Evolutionary conservation across 2,888 invertebrate species (phyloP).

Genomic region (Xanthia icteritia): DNA sequence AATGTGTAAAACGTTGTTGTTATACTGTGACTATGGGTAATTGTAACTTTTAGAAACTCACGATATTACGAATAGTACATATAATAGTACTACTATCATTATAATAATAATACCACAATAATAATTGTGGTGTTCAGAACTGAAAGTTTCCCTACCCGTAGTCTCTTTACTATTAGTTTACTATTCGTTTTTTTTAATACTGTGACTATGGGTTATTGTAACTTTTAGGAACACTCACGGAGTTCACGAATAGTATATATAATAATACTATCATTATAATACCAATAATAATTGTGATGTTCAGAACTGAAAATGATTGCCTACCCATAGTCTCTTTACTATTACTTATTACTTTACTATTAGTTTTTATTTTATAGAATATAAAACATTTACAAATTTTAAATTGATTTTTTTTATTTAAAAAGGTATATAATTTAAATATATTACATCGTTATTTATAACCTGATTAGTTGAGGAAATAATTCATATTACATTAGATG

Average conservation of each 20-base stretch:
- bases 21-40: slow-evolving; percentile 31
- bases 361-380: slow-evolving; percentile 35
- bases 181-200: not conserved
- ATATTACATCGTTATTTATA: slow-evolving; percentile 15
- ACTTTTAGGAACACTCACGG: not conserved
- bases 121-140: slow-evolving; percentile 1
- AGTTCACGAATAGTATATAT: slow-evolving; percentile 1
- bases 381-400: slow-evolving; percentile 32
- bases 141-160: not conserved
- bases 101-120: not conserved
- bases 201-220: slow-evolving; percentile 30
- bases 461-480: slow-evolving; percentile 15
- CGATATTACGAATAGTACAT: slow-evolving; percentile 1
- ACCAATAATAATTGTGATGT: not conserved
- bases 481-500: not conserved
- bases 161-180: slow-evolving; percentile 12
- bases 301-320: not conserved
- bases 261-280: not conserved
- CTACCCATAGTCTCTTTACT: slow-evolving; percentile 19
- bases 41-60: not conserved
- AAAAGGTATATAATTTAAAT: slow-evolving; percentile 37
- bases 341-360: slow-evolving; percentile 7
- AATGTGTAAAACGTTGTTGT: slow-evolving; percentile 27
- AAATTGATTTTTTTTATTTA: slow-evolving; percentile 6
- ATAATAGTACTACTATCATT: not conserved